These are phyloP conservation scores for Orthonyx spaldingii DNA, from an alignment of 2,113 vertebrate genomes.

Conservation along the genomic window DNA sequence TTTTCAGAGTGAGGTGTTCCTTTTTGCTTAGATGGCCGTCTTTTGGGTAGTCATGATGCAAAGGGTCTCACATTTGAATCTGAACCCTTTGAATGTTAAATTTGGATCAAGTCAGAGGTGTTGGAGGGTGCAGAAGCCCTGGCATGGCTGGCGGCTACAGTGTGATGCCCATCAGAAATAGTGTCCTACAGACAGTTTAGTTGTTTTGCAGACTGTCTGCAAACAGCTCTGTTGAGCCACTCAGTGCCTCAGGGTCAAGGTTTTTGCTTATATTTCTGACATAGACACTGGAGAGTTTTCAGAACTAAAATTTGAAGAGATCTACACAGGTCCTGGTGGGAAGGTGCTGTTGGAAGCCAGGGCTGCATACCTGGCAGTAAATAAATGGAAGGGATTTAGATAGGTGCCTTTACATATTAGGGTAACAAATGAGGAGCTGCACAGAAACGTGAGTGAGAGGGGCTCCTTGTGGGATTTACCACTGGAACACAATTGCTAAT, in stretches of 20 bases:
- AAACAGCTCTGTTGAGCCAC: background rate
- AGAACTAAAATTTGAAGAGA: background rate
- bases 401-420: background rate
- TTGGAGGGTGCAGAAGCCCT: background rate
- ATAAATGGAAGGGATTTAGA: background rate
- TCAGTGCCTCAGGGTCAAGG: background rate
- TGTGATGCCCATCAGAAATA: background rate
- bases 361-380: background rate
- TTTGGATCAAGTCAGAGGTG: background rate
- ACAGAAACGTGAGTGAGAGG: background rate
- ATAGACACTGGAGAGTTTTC: background rate
- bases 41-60: background rate
- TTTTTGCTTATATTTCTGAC: background rate
- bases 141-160: background rate
- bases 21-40: background rate
- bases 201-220: background rate
- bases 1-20: background rate
- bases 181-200: background rate
- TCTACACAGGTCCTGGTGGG: background rate
- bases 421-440: background rate
- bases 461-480: background rate
- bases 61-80: background rate
- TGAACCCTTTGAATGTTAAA: background rate
- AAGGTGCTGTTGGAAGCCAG: background rate
- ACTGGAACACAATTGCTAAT: slow-evolving; percentile 36